These are phyloP conservation scores for Leucosticte australis DNA, from an alignment of 2,113 vertebrate genomes.

Conservation along the genomic window DNA sequence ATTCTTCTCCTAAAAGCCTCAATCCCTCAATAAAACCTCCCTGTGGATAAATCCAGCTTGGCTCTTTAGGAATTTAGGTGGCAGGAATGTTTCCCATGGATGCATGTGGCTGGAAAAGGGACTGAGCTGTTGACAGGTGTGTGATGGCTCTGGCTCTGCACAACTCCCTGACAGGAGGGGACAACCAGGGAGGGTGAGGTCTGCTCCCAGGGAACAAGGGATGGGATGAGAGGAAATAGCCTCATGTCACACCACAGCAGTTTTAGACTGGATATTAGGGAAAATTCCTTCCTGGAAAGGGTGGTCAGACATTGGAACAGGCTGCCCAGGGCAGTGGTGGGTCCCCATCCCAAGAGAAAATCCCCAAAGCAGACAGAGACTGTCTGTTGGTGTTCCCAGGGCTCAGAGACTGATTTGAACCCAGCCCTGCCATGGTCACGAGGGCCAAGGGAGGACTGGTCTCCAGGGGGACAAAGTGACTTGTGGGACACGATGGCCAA, in stretches of 20 bases:
- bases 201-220: not conserved
- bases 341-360: not conserved
- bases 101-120: not conserved
- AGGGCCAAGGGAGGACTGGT: not conserved
- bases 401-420: not conserved
- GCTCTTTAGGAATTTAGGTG: not conserved
- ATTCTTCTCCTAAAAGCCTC: not conserved
- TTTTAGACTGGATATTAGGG: no score
- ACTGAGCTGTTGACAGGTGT: not conserved
- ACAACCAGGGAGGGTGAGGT: rapidly evolving
- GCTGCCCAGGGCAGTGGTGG: not conserved
- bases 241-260: not conserved
- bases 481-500: rapidly evolving
- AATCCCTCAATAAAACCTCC: not conserved
- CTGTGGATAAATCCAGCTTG: not conserved
- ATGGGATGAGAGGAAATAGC: rapidly evolving
- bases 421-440: rapidly evolving
- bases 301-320: not conserved
- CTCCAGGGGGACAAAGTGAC: not conserved
- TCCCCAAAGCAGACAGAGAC: not conserved
- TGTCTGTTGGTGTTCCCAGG: not conserved
- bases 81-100: not conserved
- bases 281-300: not conserved
- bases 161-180: not conserved
- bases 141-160: not conserved